Percentiles rank a stretch among this genome's conserved stretches.
Evolutionary conservation across 2,888 invertebrate species (phyloP).

Genomic region (Pseudococcus jackbeardsleyi): DNA sequence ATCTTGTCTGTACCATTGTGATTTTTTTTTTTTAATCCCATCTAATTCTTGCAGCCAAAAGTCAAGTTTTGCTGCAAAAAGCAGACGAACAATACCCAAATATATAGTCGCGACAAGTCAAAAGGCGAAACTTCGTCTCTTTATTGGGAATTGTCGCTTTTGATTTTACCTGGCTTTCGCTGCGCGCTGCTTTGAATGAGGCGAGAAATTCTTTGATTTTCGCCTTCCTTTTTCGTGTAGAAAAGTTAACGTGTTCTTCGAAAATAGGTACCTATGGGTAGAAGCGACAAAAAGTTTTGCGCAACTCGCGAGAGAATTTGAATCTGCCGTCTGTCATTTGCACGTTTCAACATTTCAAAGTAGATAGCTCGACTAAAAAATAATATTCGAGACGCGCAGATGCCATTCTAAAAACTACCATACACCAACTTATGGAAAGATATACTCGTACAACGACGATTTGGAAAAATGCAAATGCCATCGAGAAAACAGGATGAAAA

Average conservation of each 20-base stretch:
- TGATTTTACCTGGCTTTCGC: neutral
- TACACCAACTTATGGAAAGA: too few species aligned
- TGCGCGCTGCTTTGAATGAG: slow-evolving; percentile 8
- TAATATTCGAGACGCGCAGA: neutral
- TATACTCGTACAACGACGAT: too few species aligned
- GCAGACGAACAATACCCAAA: too few species aligned
- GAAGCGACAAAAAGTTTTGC: neutral
- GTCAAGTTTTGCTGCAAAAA: too few species aligned
- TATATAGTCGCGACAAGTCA: neutral
- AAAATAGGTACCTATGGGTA: neutral
- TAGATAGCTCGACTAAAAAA: neutral
- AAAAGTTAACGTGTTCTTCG: neutral
- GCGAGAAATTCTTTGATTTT: neutral
- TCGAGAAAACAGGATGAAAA: too few species aligned
- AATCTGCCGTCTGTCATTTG: slow-evolving; percentile 29
- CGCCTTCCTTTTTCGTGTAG: neutral
- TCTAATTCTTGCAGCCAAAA: too few species aligned
- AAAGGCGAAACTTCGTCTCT: slow-evolving; percentile 6
- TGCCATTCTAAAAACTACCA: too few species aligned
- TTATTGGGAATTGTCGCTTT: slow-evolving; percentile 4
- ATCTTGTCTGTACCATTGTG: too few species aligned
- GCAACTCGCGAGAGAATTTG: neutral
- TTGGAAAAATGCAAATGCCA: too few species aligned
- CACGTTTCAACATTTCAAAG: slow-evolving; percentile 3
- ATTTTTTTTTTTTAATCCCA: too few species aligned